Conservation (phyloP, 2,888 invertebrate species). For the Acronicta aceris region DNA sequence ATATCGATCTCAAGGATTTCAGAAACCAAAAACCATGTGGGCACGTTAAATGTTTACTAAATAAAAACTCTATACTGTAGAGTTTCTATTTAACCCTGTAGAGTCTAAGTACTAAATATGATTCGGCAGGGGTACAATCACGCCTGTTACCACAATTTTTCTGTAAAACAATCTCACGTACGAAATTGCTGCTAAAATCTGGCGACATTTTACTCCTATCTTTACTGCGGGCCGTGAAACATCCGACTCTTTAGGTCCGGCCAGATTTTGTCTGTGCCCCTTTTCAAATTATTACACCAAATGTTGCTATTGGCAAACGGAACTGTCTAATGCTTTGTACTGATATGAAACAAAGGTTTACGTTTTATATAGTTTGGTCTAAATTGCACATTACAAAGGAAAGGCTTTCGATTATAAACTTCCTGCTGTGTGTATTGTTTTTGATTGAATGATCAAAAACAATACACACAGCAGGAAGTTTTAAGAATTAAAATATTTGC, state of each 20-base stretch:
- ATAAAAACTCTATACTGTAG: no score
- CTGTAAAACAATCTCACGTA: conserved; percentile 35
- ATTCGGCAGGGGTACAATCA: no score
- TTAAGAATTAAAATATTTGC: no score
- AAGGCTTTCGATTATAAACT: neutral
- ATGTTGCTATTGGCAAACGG: conserved; percentile 49
- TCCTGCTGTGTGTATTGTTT: conserved; percentile 7
- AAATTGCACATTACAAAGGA: neutral
- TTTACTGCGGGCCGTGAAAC: conserved; percentile 62
- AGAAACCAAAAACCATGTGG: no score
- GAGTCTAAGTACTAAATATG: no score
- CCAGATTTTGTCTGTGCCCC: conserved; percentile 45
- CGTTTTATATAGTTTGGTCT: neutral
- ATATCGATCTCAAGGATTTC: no score
- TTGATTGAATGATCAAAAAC: conserved; percentile 4
- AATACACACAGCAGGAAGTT: conserved; percentile 10
- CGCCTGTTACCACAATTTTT: neutral
- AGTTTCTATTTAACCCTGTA: no score
- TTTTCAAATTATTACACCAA: conserved; percentile 48
- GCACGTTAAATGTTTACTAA: no score
- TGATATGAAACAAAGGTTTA: conserved; percentile 24
- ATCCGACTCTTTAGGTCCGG: conserved; percentile 63
- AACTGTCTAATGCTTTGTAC: conserved; percentile 40
- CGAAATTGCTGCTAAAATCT: conserved; percentile 49
- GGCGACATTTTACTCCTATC: conserved; percentile 64